Evolutionary conservation across 2,888 invertebrate species (phyloP).

Genomic region (Caradrina clavipalpis): DNA sequence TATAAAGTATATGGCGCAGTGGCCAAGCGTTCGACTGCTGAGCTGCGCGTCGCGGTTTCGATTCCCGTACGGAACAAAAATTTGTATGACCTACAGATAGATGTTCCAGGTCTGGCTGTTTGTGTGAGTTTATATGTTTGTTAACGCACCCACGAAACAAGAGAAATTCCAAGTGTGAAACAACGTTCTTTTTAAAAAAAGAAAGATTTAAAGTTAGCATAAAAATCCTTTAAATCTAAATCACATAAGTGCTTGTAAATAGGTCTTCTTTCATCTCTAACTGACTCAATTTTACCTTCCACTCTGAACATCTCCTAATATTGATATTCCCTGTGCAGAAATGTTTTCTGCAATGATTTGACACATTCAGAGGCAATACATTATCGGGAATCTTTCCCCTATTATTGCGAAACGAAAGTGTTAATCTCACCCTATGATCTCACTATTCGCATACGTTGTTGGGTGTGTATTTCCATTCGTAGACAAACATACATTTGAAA

Average conservation of each 20-base stretch:
- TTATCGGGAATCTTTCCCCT: conserved; percentile 17
- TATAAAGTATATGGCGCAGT: too few relatives aligned
- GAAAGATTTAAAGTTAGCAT: neutral
- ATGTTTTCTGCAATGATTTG: conserved; percentile 35
- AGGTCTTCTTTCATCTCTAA: neutral
- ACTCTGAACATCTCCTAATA: neutral
- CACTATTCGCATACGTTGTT: neutral
- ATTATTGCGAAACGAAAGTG: conserved; percentile 13
- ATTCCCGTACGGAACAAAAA: too few relatives aligned
- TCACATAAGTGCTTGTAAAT: neutral
- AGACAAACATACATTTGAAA: neutral
- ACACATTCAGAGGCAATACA: conserved; percentile 36
- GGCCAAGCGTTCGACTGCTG: too few relatives aligned
- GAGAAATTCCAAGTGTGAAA: too few relatives aligned
- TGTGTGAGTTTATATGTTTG: too few relatives aligned
- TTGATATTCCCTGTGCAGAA: conserved; percentile 24
- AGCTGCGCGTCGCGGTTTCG: too few relatives aligned
- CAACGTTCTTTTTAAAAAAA: too few relatives aligned
- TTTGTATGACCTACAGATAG: too few relatives aligned
- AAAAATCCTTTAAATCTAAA: neutral
- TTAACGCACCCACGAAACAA: too few relatives aligned
- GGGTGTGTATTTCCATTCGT: conserved; percentile 14
- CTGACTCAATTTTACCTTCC: neutral
- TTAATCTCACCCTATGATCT: conserved; percentile 11
- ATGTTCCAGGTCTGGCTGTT: too few relatives aligned